Percentiles rank a stretch among this genome's conserved stretches.
phyloP scores from a whole-genome alignment of 92 coral and sea anemone genomes.

The Epizoanthus ramosus region DNA sequence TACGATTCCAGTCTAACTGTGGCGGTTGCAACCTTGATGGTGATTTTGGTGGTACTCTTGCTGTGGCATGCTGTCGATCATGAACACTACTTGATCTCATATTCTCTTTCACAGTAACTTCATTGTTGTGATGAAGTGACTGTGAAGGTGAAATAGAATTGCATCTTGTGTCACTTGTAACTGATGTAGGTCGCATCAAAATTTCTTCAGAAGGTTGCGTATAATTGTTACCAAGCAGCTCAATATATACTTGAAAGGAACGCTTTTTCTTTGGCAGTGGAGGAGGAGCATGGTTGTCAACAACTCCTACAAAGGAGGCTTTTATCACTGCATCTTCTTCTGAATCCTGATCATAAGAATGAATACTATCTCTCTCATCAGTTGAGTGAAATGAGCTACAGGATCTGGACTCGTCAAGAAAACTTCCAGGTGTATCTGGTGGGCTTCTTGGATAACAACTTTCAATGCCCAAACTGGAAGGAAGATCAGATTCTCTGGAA shows the following conservation, averaged over 20 bases:
- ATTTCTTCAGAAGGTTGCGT: constrained; percentile 89
- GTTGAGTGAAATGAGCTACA: constrained; percentile 72
- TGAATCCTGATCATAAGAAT: constrained; percentile 44
- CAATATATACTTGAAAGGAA: constrained; percentile 93
- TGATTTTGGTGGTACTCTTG: constrained; percentile 52
- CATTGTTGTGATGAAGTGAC: constrained; percentile 29
- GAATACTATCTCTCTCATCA: constrained; percentile 72
- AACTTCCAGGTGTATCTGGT: constrained; percentile 67
- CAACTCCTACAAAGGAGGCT: constrained; percentile 71
- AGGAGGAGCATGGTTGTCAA: constrained; percentile 69
- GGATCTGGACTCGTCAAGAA: constrained; percentile 61
- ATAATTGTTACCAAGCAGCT: constrained; percentile 77
- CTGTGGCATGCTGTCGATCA: constrained; percentile 13
- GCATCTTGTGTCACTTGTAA: constrained; percentile 26
- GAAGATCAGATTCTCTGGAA: constrained; percentile 74
- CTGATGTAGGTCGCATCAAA: constrained; percentile 85
- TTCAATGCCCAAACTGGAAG: constrained; percentile 63
- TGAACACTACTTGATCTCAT: constrained; percentile 26
- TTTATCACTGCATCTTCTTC: constrained; percentile 71
- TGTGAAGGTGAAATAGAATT: constrained; percentile 20
- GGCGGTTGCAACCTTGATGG: constrained; percentile 57
- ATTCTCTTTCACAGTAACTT: constrained; percentile 37
- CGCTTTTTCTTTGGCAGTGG: constrained; percentile 60
- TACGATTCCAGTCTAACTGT: constrained; percentile 73
- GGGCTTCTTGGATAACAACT: constrained; percentile 57